Evolutionary conservation across 53 echinoderm and acorn worm species (phyloP).

Genomic region (Astropecten irregularis): DNA sequence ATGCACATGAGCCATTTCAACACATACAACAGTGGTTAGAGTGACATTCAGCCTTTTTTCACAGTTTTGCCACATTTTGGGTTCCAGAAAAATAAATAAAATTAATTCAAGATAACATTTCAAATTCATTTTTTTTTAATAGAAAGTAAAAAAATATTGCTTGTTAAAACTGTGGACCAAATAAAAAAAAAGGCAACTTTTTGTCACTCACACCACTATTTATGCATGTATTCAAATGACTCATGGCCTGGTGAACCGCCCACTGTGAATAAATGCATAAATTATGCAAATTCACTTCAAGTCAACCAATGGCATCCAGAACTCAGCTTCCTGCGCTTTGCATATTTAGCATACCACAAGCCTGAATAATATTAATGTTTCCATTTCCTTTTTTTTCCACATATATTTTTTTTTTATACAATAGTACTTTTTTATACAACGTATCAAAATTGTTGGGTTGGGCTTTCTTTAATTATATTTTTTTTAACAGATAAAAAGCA

Average conservation of each 20-base stretch:
- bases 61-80: not conserved
- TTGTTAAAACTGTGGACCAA: slow-evolving; percentile 12
- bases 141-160: slow-evolving; percentile 58
- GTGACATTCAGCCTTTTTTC: not conserved
- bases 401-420: slow-evolving; percentile 46
- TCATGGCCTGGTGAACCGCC: slow-evolving; percentile 7
- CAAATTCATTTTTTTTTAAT: slow-evolving; percentile 44
- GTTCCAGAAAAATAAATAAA: slow-evolving; percentile 15
- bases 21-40: slow-evolving; percentile 25
- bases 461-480: slow-evolving; percentile 15
- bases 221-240: slow-evolving; percentile 54
- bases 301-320: slow-evolving; percentile 56
- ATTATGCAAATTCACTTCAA: slow-evolving; percentile 50
- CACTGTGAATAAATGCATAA: slow-evolving; percentile 23
- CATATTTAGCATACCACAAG: slow-evolving; percentile 57
- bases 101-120: slow-evolving; percentile 10
- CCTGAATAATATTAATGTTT: slow-evolving; percentile 40
- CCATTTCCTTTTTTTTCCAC: slow-evolving; percentile 12
- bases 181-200: not conserved
- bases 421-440: slow-evolving; percentile 61
- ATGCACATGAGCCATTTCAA: slow-evolving; percentile 41
- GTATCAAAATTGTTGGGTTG: slow-evolving; percentile 48
- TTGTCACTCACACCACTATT: not conserved
- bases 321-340: slow-evolving; percentile 60
- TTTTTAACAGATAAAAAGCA: slow-evolving; percentile 30